Base-by-base conservation (phyloP, 1,140 invertebrate species). In the Chironomus striatipennis region DNA sequence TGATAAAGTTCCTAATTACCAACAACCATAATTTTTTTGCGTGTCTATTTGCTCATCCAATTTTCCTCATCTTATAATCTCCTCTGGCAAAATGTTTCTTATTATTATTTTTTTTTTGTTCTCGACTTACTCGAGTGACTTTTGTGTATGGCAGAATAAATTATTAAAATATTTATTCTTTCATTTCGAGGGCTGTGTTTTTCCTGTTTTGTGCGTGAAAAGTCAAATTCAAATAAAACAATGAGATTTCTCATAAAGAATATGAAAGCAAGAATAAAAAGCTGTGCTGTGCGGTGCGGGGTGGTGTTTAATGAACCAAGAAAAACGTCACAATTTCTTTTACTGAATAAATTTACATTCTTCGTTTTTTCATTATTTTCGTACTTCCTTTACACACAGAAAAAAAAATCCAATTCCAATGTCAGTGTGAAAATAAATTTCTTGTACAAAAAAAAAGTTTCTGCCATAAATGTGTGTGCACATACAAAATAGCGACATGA, bases 1-100 rank as follows among this genome's bases (percentile, higher is more conserved):
- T 57, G 47, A 57, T 57, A n/a, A 57, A 57, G 47, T n/a, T 57
- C 47, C 10, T 57, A 57, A 57, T 57, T 57, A 57, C 47, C n/a
- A n/a, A 15, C 47, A 34, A 34, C 24, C 24, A 34, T 34, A n/a
- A n/a, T n/a, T n/a, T 34, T 34, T 34, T 34, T 34, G 24, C 24
- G 24, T 34, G 24, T 57, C 47, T 57, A 57, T 57, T 47, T 47
- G 15, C 47, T 57, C 24, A 12, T 57, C 47, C 47, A 10, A 1
- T 57, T 57, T 57, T 57, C 1, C 8, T 34, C 24, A 34, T 34
- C 24, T 5, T 57, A 5, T 57, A n/a, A 5, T 57, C 47, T 12
- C 47, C 12, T n/a, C 5, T 57, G 47, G 4, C 47, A 10, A 12
- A 15, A n/a, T 57, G 9, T 57, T n/a, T n/a, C n/a, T 57, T 57